A percentile compares a stretch with the other conserved stretches of the same genome.
These are phyloP conservation scores for Actinia equina DNA, from an alignment of 64 coral and sea anemone genomes.

Conservation along the genomic window DNA sequence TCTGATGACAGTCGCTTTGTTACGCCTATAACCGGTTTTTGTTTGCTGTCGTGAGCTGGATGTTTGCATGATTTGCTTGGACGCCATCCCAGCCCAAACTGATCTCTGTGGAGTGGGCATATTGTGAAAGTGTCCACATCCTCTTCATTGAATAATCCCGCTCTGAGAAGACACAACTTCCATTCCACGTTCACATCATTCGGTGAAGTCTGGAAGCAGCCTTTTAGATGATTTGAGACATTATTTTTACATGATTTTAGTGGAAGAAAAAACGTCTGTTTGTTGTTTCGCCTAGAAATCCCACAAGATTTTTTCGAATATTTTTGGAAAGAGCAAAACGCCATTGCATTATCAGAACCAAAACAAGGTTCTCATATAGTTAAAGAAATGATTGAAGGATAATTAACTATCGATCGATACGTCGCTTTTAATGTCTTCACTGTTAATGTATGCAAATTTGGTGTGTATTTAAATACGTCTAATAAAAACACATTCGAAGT, in stretches of 20 bases:
- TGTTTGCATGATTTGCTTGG: conserved; percentile 19
- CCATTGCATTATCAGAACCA: too few relatives aligned
- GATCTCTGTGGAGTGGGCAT: conserved; percentile 19
- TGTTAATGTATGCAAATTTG: too few relatives aligned
- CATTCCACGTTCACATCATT: conserved; percentile 2
- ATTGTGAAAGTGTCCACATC: conserved; percentile 32
- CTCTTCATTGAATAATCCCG: conserved; percentile 22
- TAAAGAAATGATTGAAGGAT: too few relatives aligned
- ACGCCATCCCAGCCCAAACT: conserved; percentile 35
- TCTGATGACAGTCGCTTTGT: neutral
- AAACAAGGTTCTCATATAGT: too few relatives aligned
- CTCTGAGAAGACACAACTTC: conserved; percentile 19
- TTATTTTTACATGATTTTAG: conserved; percentile 20
- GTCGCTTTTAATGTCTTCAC: too few relatives aligned
- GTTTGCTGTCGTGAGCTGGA: conserved; percentile 12
- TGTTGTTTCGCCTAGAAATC: neutral
- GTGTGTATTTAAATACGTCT: too few relatives aligned
- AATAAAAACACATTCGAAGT: too few relatives aligned
- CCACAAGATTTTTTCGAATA: conserved; percentile 20
- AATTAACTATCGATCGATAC: too few relatives aligned
- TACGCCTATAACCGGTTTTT: conserved; percentile 26
- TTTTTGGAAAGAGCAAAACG: neutral
- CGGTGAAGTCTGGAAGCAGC: conserved; percentile 18
- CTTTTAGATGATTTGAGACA: conserved; percentile 20
- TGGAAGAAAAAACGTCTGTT: neutral